A percentile compares a stretch with the other conserved stretches of the same genome.
These are phyloP conservation scores for Calephelis virginiensis DNA, from an alignment of 1,140 invertebrate species.

Conservation along the genomic window DNA sequence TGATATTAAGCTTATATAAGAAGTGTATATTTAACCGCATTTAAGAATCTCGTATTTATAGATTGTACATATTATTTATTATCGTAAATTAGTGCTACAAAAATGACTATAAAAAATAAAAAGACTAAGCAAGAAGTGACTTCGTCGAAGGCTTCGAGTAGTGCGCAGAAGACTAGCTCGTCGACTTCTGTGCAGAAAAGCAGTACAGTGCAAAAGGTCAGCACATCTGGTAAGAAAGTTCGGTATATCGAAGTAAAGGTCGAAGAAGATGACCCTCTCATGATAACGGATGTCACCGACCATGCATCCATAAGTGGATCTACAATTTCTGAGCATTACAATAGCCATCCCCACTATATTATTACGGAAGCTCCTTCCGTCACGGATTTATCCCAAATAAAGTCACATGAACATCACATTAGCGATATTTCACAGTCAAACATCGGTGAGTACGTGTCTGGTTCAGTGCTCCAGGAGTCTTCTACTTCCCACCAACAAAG, in stretches of 20 bases:
- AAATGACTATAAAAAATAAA: conserved; percentile 78
- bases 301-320: conserved; percentile 71
- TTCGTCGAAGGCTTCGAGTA: conserved; percentile 60
- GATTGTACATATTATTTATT: conserved; percentile 36
- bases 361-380: conserved; percentile 77
- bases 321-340: conserved; percentile 73
- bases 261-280: conserved; percentile 75
- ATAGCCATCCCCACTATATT: conserved; percentile 75
- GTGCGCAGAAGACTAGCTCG: conserved; percentile 66
- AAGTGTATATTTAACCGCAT: conserved; percentile 61
- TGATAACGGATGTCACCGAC: conserved; percentile 76
- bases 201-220: conserved; percentile 70
- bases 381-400: conserved; percentile 61
- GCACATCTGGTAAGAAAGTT: conserved; percentile 73
- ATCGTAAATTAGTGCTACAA: conserved; percentile 48
- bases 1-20: conserved; percentile 51
- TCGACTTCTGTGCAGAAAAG: conserved; percentile 63
- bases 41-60: conserved; percentile 60
- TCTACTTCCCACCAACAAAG: conserved; percentile 66
- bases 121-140: conserved; percentile 75
- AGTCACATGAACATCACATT: conserved; percentile 59
- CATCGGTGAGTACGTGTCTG: conserved; percentile 71
- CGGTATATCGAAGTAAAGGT: conserved; percentile 77
- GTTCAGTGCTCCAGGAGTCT: conserved; percentile 55
- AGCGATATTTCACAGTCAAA: conserved; percentile 69